Base-by-base conservation (phyloP, 1,140 invertebrate species). In the Pseudoatta argentina region DNA sequence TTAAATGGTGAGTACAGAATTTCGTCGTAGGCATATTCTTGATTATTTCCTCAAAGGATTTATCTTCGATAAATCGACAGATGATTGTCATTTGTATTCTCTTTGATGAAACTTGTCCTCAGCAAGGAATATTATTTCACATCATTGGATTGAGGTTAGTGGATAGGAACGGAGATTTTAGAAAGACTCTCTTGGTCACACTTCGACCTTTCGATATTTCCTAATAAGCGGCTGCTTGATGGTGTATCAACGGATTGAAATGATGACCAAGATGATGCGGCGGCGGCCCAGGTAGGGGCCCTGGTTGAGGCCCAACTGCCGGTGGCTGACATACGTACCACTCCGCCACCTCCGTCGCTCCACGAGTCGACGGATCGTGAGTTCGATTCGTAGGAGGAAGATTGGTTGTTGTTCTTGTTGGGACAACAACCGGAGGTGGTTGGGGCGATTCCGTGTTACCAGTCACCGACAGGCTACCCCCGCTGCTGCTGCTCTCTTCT, bases 271-370 rank as follows among this genome's bases (percentile, higher is more conserved):
- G 91, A 93, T 94, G 93, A 87, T 96, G 95, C 51, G 96, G 96
- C 93, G 94, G 95, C 95, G 95, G 44, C 94, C 63, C 96, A 92
- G 87, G 96, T 93, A 92, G 94, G 93, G 91, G 96, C 93, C 94
- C 95, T 85, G 95, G 94, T 88, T 95, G 94, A 8, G 94, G 83
- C 39, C 91, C 93, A 18, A 94, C 92, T 71, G 93, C 89, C 66
- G 94, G 91, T 64, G 95, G 92, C 82, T 95, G 94, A 87, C 96
- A 97, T 66, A 97, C 96, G 92, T 97, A 97, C 96, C 96, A 97
- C 86, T 97, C 96, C 87, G 95, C 96, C 67, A 96, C 92, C 86
- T 96, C 96, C 16, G 96, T 59, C 55, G 89, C 90, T 75, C 93
- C 89, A 53, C 90, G 86, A 30, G 66, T 90, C 75, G 92, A 75